Base-by-base conservation (phyloP, 1,140 invertebrate species). In the Drosophila novamexicana region DNA sequence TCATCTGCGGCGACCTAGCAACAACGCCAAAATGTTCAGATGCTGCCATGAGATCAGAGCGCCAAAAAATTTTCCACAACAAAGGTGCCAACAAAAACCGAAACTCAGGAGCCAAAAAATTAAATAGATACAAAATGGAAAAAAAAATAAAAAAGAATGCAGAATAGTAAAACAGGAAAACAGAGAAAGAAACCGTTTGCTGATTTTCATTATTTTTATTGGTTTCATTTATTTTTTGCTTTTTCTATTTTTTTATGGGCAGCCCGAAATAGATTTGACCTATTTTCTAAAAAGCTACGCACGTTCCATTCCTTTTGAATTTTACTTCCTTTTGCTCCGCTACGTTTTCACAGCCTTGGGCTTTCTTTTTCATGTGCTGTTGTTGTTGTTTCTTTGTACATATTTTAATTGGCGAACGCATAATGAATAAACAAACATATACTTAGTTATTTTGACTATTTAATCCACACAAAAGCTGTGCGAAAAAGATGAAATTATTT, bases 251-350 rank as follows among this genome's bases (percentile, higher is more conserved):
- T 65, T 73, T 76, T 71, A 71, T 71, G 66, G 14, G 10, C 57
- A 8, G 45, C 59, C 68, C 49, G 49, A 85, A 84, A 84, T 84
- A 84, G 81, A 84, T 84, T 84, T 84, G 81, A 84, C 81, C 81
- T 74, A 84, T 84, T 84, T 84, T 84, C 68, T 39, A 37, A 57
- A 69, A 64, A 58, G 72, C 67, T 70, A 75, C 67, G 73, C 81
- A 84, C 81, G 81, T 80, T 84, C 37, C 75, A 56, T 75, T 64
- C 58, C 47, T 64, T 69, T 75, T 54, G 68, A 54, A 54, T 47
- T 47, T 53, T 36, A 45, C 39, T 71, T 63, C 61, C 53, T 78
- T 53, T 66, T 39, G 29, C 42, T 53, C 39, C 50, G 18, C 67
- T 47, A 52, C 57, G 32, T 36, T 67, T 62, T 8, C 49, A 12